These are phyloP conservation scores for Volucella bombylans DNA, from an alignment of 2,888 invertebrate genomes.

Conservation along the genomic window DNA sequence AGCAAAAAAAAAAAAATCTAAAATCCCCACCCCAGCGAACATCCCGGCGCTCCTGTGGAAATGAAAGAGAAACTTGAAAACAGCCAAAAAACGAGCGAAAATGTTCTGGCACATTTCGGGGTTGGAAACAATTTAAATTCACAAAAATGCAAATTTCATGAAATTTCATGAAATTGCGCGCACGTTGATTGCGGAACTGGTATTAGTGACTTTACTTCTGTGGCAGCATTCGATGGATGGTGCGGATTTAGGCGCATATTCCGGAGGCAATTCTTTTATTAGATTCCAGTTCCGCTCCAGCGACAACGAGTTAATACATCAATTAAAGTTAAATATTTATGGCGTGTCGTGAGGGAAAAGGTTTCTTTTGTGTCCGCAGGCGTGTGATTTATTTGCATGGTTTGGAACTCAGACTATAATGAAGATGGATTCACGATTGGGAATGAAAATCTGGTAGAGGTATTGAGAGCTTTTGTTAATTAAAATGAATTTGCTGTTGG, in stretches of 20 bases:
- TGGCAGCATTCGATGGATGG: not conserved
- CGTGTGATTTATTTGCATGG: no score
- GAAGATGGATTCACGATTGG: no score
- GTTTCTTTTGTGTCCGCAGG: not conserved
- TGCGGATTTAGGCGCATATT: not conserved
- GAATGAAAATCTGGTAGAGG: no score
- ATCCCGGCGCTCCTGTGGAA: not conserved
- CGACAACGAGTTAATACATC: constrained; percentile 27
- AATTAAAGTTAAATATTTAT: constrained; percentile 31
- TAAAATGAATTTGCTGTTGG: no score
- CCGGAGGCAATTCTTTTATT: not conserved
- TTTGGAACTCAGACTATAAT: no score
- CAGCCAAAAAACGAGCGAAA: not conserved
- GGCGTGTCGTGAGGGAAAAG: not conserved
- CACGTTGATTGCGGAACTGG: not conserved
- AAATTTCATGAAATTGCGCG: constrained; percentile 38
- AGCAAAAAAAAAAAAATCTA: not conserved
- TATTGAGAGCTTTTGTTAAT: no score
- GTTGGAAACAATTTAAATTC: not conserved
- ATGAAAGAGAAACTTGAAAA: constrained; percentile 6
- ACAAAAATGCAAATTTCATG: constrained; percentile 31
- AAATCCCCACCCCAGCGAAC: not conserved
- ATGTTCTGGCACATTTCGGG: not conserved
- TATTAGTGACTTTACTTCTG: constrained; percentile 1
- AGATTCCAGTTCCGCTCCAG: not conserved